Conservation (phyloP, 2,113 vertebrate species). For the Condylura cristata region DNA sequence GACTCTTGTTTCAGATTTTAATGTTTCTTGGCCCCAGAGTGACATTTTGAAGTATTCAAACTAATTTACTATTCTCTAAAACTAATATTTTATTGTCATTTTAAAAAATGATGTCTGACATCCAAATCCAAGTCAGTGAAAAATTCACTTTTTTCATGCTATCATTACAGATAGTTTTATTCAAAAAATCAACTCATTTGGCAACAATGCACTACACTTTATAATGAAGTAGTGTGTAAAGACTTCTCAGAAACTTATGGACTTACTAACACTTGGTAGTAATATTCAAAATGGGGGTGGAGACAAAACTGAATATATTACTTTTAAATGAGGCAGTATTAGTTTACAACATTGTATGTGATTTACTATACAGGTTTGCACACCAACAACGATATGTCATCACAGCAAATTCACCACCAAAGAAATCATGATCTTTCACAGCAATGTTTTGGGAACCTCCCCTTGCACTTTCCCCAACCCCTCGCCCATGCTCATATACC, state of each 20-base stretch:
- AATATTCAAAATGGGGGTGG: not conserved
- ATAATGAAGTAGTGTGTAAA: not conserved
- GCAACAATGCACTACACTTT: not conserved
- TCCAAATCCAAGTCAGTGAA: not conserved
- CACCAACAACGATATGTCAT: too few species aligned
- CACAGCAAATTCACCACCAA: too few species aligned
- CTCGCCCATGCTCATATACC: too few species aligned
- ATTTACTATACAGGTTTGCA: too few species aligned
- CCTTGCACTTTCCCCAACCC: too few species aligned
- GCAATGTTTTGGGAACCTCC: too few species aligned
- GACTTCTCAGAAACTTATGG: not conserved
- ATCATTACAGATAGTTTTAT: constrained; percentile 29
- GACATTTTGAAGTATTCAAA: constrained; percentile 43
- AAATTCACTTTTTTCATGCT: constrained; percentile 7
- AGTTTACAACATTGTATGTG: too few species aligned
- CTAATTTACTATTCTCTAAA: not conserved
- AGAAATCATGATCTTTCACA: too few species aligned
- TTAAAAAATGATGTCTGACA: constrained; percentile 33
- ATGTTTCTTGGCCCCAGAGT: not conserved
- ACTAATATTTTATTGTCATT: not conserved
- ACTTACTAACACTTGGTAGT: not conserved
- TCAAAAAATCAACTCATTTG: constrained; percentile 22
- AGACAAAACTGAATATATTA: not conserved
- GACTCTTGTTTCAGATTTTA: not conserved
- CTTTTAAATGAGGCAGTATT: too few species aligned